Conservation (phyloP, 2,888 invertebrate genomes). For the Gastrophysa polygoni region DNA sequence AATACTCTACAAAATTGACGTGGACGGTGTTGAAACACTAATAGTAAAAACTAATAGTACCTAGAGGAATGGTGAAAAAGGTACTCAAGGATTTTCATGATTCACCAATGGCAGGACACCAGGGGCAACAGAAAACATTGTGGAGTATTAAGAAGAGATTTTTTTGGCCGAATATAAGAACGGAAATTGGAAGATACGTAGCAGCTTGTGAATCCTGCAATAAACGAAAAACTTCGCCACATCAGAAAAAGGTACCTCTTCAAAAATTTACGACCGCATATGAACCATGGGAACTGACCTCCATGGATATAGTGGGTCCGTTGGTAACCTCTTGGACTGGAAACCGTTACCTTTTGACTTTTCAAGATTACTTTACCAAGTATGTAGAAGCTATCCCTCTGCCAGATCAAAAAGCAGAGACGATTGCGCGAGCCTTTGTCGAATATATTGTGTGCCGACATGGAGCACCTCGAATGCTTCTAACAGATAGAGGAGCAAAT, state of each 20-base stretch:
- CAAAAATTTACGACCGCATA: constrained; percentile 33
- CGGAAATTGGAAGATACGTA: constrained; percentile 37
- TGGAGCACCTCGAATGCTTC: constrained; percentile 40
- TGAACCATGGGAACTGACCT: constrained; percentile 35
- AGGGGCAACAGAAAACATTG: constrained; percentile 41
- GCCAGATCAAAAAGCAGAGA: constrained; percentile 41
- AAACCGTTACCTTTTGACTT: constrained; percentile 45
- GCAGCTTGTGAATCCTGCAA: constrained; percentile 41
- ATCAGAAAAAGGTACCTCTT: constrained; percentile 32
- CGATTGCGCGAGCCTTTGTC: constrained; percentile 39
- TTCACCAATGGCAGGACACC: constrained; percentile 40
- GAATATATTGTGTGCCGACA: constrained; percentile 39
- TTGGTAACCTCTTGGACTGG: constrained; percentile 33
- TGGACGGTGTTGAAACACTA: background rate
- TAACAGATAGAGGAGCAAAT: constrained; percentile 45
- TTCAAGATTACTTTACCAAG: constrained; percentile 40
- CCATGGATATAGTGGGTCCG: constrained; percentile 45
- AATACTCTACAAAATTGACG: constrained; percentile 11
- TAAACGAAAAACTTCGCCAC: constrained; percentile 37
- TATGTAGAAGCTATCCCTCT: constrained; percentile 44
- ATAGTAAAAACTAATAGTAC: constrained; percentile 20
- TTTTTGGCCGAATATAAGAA: constrained; percentile 39
- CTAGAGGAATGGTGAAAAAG: constrained; percentile 1
- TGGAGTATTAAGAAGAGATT: constrained; percentile 33
- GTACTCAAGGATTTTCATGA: constrained; percentile 32